Conservation (phyloP, 2,888 invertebrate species). For the Dioctria linearis region DNA sequence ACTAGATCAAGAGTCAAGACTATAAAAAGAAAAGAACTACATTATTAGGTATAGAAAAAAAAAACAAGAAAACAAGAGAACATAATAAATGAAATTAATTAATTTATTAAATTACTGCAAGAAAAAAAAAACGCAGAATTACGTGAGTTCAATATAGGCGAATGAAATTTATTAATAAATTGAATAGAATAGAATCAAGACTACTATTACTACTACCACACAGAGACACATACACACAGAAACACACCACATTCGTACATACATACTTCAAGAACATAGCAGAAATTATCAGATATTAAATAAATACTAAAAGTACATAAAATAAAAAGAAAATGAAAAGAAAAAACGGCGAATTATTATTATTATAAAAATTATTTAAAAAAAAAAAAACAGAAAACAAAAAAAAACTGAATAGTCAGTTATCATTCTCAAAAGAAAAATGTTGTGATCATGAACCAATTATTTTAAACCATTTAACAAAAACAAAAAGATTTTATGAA, state of each 20-base stretch:
- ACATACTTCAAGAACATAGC: constrained; percentile 16
- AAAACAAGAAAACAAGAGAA: not conserved
- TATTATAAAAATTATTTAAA: constrained; percentile 18
- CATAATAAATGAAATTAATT: constrained; percentile 36
- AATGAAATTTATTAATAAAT: constrained; percentile 54
- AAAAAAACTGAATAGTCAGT: not conserved
- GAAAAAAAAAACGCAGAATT: constrained; percentile 34
- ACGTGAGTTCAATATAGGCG: constrained; percentile 51
- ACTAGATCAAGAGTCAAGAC: too few species aligned
- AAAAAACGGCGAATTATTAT: constrained; percentile 32
- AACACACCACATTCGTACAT: not conserved
- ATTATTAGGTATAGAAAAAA: constrained; percentile 32
- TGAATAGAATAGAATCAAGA: constrained; percentile 44
- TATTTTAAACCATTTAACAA: constrained; percentile 44
- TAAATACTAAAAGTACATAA: constrained; percentile 9
- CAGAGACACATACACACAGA: constrained; percentile 49
- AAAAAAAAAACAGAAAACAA: constrained; percentile 14
- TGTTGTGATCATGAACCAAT: constrained; percentile 49
- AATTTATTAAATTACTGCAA: constrained; percentile 16
- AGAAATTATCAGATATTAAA: constrained; percentile 41
- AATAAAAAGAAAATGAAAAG: not conserved
- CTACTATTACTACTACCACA: not conserved
- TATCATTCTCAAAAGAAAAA: constrained; percentile 14
- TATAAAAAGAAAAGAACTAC: constrained; percentile 13
- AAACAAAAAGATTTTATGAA: constrained; percentile 35